Evolutionary conservation across 2,797 vertebrate genomes (phyloP).

Genomic region (Yasuhikotakia modesta): DNA sequence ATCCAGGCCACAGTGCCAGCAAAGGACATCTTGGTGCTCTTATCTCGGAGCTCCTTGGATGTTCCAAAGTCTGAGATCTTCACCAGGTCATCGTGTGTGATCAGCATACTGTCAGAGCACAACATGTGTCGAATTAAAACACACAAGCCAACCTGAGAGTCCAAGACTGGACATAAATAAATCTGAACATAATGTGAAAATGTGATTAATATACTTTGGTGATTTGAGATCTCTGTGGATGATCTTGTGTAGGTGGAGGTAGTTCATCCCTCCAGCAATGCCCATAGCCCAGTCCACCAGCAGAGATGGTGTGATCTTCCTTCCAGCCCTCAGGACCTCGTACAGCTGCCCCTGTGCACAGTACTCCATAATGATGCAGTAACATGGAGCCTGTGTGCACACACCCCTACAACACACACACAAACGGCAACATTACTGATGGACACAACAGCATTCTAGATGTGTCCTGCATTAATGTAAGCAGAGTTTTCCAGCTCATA

Average conservation of each 20-base stretch:
- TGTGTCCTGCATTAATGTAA: no score
- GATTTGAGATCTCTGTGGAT: constrained; percentile 98
- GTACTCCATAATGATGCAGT: constrained; percentile 99
- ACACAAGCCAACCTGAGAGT: no score
- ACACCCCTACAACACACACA: constrained; percentile 80
- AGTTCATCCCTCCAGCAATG: constrained; percentile 97
- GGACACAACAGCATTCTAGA: not conserved
- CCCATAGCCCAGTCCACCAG: constrained; percentile 99
- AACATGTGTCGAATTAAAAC: no score
- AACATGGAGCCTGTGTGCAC: constrained; percentile 96
- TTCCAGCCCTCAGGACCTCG: constrained; percentile 92
- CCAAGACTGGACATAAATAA: no score
- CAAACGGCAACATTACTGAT: not conserved
- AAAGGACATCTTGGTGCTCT: constrained; percentile 99
- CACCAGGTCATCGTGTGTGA: constrained; percentile 95
- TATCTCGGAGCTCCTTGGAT: constrained; percentile 94
- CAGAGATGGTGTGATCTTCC: constrained; percentile 90
- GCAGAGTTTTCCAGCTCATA: no score
- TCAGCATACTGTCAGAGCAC: constrained; percentile 85
- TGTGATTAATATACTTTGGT: constrained; percentile 82
- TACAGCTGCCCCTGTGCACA: constrained; percentile 97
- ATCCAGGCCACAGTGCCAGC: constrained; percentile 98
- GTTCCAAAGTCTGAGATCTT: constrained; percentile 99
- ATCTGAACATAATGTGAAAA: no score
- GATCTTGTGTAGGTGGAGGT: constrained; percentile 97